Conservation (phyloP, 2,888 invertebrate genomes). For the Drepana falcataria region DNA sequence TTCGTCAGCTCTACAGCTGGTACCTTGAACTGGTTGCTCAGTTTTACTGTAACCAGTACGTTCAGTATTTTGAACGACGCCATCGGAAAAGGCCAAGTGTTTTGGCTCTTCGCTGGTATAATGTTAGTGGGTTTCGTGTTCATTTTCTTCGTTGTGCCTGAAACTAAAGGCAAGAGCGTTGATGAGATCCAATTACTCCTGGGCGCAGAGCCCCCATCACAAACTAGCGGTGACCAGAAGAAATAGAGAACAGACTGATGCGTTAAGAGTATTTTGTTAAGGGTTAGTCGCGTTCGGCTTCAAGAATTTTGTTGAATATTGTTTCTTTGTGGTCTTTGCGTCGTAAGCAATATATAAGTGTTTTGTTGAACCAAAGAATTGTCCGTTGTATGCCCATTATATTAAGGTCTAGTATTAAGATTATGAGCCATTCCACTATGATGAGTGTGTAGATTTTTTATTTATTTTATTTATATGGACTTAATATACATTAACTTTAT, state of each 20-base stretch:
- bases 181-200: conserved; percentile 81
- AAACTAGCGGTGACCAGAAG: conserved; percentile 40
- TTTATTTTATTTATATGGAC: conserved; percentile 8
- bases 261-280: conserved; percentile 36
- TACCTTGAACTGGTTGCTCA: conserved; percentile 89
- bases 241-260: conserved; percentile 56
- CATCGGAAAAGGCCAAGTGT: conserved; percentile 82
- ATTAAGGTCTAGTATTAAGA: conserved; percentile 8
- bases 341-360: conserved; percentile 31
- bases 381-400: conserved; percentile 5
- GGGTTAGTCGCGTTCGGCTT: conserved; percentile 7
- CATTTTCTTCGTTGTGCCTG: conserved; percentile 82
- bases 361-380: conserved; percentile 55
- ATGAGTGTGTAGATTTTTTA: conserved; percentile 7
- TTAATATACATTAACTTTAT: too few relatives aligned
- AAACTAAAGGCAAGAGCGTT: conserved; percentile 84
- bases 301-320: neutral
- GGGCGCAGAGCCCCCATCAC: conserved; percentile 47
- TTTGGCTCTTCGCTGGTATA: conserved; percentile 85
- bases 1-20: conserved; percentile 88
- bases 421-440: conserved; percentile 15
- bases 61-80: conserved; percentile 77
- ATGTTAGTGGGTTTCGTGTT: conserved; percentile 83
- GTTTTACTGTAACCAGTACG: conserved; percentile 88
- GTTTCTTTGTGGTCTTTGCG: conserved; percentile 32